Percentiles rank a stretch among this genome's conserved stretches.
Evolutionary conservation across 2,113 vertebrate species (phyloP).

Genomic region (Eublepharis macularius): DNA sequence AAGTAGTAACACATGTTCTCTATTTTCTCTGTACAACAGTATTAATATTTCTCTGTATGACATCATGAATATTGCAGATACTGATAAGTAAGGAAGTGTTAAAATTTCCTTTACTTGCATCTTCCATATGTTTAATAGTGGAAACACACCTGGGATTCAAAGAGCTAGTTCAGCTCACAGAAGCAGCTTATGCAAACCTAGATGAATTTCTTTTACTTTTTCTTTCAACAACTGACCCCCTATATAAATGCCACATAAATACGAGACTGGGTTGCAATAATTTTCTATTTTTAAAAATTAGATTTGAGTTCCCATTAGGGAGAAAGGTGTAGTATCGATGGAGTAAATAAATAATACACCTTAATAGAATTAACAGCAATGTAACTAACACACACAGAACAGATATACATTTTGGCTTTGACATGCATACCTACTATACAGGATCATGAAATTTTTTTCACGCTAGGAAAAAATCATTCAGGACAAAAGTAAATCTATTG

Average conservation of each 20-base stretch:
- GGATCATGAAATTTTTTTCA: too few relatives aligned
- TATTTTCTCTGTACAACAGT: background rate
- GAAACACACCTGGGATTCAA: background rate
- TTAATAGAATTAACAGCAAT: too few relatives aligned
- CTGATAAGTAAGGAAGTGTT: background rate
- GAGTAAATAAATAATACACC: background rate
- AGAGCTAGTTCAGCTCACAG: background rate
- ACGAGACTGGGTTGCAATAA: background rate
- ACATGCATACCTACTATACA: background rate
- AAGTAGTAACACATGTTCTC: slow-evolving; percentile 1
- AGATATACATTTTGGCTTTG: background rate
- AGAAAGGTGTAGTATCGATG: background rate
- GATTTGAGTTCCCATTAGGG: too few relatives aligned
- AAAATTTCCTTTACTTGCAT: background rate
- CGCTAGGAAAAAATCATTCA: too few relatives aligned
- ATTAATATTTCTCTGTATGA: too few relatives aligned
- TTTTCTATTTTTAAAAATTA: background rate
- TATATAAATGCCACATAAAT: background rate
- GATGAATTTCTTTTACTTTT: background rate
- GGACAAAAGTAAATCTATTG: too few relatives aligned
- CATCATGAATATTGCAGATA: background rate
- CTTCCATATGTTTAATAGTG: rapidly evolving
- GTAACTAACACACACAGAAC: too few relatives aligned
- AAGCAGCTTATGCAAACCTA: background rate
- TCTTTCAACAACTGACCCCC: background rate